Base-by-base conservation (phyloP, 1,140 invertebrate species). In the Drosophila orosa region DNA sequence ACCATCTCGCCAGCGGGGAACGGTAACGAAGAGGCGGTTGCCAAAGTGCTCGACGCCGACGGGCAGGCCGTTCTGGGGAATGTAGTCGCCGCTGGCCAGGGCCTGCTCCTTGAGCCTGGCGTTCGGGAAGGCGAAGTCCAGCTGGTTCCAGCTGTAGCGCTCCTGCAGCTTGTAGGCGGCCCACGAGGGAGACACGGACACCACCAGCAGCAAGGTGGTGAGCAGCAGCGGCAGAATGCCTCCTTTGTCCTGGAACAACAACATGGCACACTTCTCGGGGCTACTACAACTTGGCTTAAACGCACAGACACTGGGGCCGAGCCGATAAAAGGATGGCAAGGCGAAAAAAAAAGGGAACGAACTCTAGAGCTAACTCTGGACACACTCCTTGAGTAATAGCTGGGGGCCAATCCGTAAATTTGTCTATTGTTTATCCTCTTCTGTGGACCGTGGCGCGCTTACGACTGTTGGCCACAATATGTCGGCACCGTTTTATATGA, bases 21-120 rank as follows among this genome's bases (percentile, higher is more conserved):
- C 95, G 24, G 94, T 94, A 29, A 97, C 94, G 84, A 97, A 97
- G 0, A 97, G 92, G 67, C 96, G 96, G 75, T 96, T 95, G 35
- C 92, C 93, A 94, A 95, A 96, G 58, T 96, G 93, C 92, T 97
- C 96, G 29, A 97, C 95, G 13, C 96, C 96, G 5, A 96, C 95
- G 3, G 96, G 96, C 4, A 97, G 90, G 40, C 94, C 95, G 80
- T 96, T 96, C 90, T 96, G 94, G 0, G 95, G 95, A 3, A 95
- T 93, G 39, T 94, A 95, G 27, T 94, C 94, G 12, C 94, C 95
- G 2, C 93, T 94, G 13, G 93, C 86, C 9, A 96, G 91, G 0
- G 95, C 95, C 44, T 94, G 92, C 71, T 94, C 92, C 80, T 94
- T 94, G 24, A 93, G 92, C 9, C 92, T 84, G 19, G 94, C 91